Evolutionary conservation across 1,140 invertebrate species (phyloP), one percentile per base, ranked within the genome.

Genomic region (Geopemphigus sp.): DNA sequence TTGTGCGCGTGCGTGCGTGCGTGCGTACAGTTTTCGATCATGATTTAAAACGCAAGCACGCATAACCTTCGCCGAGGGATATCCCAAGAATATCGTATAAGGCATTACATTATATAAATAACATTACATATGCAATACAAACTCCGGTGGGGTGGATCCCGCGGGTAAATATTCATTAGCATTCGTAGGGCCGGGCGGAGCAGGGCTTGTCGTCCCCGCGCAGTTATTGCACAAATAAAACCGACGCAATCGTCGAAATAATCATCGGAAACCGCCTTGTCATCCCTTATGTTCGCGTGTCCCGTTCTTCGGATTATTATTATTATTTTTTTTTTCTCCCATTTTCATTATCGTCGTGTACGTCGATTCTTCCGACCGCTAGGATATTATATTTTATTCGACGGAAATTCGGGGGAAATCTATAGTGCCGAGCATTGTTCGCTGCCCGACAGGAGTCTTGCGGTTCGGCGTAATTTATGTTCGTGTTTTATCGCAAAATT

Each of bases 81-180:
- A 12, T 70, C 24, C 26, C 66, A 61, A 76, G 73, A 59, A 39
- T 59, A 59, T 57, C 26, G 53, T 32, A 76, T 29, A 50, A n/a
- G 45, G 22, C 39, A 63, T 78, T 78, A 47, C 74, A 78, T 78
- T 78, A 78, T 78, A 78, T 63, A 78, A 78, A 78, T 78, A 78
- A 78, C 74, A 78, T 78, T 78, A 78, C 74, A 63, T 63, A 78
- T 78, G 74, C 74, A 78, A 78, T 63, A 29, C 74, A 63, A 78
- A 78, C 74, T 63, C 0, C 47, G 57, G 24, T 26, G 74, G 74
- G 57, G 74, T 63, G 57, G 56, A 59, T 78, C 63, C 22, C 39
- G 32, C 74, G 56, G 74, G 74, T 78, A 78, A 78, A 78, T 78
- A 78, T 78, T 78, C 74, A 78, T 78, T 78, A 78, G 74, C 57